Percentiles rank a stretch among this genome's conserved stretches.
These are phyloP conservation scores for Macrobrachium rosenbergii DNA, from an alignment of 1,140 invertebrate species.

Conservation along the genomic window DNA sequence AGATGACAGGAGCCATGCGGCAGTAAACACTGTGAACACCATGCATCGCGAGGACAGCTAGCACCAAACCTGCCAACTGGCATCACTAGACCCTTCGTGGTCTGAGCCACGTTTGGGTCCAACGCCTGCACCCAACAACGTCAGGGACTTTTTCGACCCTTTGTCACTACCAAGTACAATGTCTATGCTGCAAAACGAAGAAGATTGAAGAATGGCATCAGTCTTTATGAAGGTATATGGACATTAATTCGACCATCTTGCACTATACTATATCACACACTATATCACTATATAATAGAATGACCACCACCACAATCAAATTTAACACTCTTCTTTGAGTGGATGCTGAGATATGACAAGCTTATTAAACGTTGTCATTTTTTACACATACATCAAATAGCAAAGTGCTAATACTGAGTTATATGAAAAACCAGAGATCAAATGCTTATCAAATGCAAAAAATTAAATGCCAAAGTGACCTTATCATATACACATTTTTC, in stretches of 20 bases:
- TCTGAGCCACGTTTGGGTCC: conserved; percentile 51
- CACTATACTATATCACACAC: conserved; percentile 4
- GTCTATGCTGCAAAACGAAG: conserved; percentile 63
- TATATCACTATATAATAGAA: too few relatives aligned
- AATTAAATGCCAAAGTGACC: too few relatives aligned
- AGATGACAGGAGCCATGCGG: conserved; percentile 50
- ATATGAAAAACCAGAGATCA: too few relatives aligned
- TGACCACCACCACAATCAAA: too few relatives aligned
- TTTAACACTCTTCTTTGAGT: too few relatives aligned
- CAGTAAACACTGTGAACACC: conserved; percentile 46
- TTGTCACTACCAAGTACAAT: conserved; percentile 65
- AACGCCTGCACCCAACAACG: conserved; percentile 50
- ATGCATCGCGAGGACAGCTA: conserved; percentile 64
- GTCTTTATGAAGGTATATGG: conserved; percentile 14
- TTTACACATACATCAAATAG: too few relatives aligned
- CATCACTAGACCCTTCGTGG: conserved; percentile 56
- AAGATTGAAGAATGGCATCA: conserved; percentile 57
- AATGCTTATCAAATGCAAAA: too few relatives aligned
- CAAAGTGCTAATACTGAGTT: too few relatives aligned
- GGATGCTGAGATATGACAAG: too few relatives aligned
- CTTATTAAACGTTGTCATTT: too few relatives aligned
- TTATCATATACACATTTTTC: too few relatives aligned
- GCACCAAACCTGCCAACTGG: conserved; percentile 63
- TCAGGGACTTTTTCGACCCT: conserved; percentile 59
- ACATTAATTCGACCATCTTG: not conserved